Conservation (phyloP, 2,797 vertebrate species). For the Cynodonichthys magdalenae region DNA sequence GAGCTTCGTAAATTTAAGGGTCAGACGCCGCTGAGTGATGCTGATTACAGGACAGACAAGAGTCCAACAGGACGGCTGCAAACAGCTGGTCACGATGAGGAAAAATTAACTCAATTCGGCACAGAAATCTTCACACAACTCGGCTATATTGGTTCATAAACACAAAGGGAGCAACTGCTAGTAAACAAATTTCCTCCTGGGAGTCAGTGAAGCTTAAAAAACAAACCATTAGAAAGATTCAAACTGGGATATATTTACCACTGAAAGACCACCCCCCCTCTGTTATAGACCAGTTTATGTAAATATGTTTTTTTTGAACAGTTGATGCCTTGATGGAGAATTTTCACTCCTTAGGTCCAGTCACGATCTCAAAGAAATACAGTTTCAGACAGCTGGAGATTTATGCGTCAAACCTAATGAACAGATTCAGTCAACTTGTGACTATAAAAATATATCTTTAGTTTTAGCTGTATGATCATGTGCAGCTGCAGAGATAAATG, state of each 20-base stretch:
- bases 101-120: not conserved
- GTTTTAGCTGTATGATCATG: not conserved
- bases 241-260: conserved; percentile 1
- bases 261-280: not conserved
- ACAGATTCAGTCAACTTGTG: not conserved
- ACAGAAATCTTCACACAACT: not conserved
- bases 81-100: conserved; percentile 24
- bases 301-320: not conserved
- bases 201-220: conserved; percentile 2
- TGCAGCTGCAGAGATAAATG: not conserved
- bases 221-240: not conserved
- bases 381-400: too few species aligned
- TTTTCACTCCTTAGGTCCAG: not conserved
- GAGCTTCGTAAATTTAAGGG: conserved; percentile 56
- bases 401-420: too few species aligned
- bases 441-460: not conserved
- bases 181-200: conserved; percentile 3
- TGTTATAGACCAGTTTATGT: not conserved
- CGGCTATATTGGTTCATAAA: not conserved
- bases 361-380: not conserved
- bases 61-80: conserved; percentile 22
- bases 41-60: conserved; percentile 46
- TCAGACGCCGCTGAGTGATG: conserved; percentile 44
- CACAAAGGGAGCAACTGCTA: not conserved
- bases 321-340: not conserved